Conservation (phyloP, 2,888 invertebrate genomes). For the Scotopteryx bipunctaria region DNA sequence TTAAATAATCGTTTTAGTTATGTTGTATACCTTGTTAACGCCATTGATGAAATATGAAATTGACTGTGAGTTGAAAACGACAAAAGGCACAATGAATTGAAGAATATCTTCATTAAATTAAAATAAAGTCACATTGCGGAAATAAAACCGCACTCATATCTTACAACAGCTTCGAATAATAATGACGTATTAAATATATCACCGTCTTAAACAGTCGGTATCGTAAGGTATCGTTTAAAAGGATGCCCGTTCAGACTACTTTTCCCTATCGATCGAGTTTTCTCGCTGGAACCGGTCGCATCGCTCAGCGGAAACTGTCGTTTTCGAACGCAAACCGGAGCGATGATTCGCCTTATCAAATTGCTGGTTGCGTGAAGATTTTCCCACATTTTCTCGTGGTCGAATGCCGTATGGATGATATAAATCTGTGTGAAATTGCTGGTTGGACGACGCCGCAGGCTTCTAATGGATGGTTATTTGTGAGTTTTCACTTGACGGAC, state of each 20-base stretch:
- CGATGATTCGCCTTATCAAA: conserved; percentile 80
- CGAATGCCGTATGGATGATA: conserved; percentile 69
- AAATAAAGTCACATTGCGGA: not conserved
- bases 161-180: not conserved
- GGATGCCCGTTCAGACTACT: conserved; percentile 63
- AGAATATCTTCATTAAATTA: not conserved
- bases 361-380: conserved; percentile 76
- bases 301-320: conserved; percentile 77
- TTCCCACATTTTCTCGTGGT: conserved; percentile 80
- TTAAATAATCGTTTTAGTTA: too few relatives aligned
- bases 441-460: conserved; percentile 71
- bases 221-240: conserved; percentile 58
- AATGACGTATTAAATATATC: conserved; percentile 27
- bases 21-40: too few relatives aligned
- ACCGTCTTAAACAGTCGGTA: conserved; percentile 34
- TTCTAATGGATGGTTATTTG: conserved; percentile 75
- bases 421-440: conserved; percentile 80
- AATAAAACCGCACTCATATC: not conserved
- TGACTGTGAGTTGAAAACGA: not conserved
- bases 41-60: too few relatives aligned
- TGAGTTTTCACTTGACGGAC: conserved; percentile 76
- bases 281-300: conserved; percentile 69
- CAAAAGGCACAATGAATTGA: not conserved
- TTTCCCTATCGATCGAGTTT: conserved; percentile 77
- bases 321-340: conserved; percentile 71